A percentile compares a stretch with the other conserved stretches of the same genome.
Conservation (phyloP, 2,797 vertebrate species). For the Hemibagrus guttatus region DNA sequence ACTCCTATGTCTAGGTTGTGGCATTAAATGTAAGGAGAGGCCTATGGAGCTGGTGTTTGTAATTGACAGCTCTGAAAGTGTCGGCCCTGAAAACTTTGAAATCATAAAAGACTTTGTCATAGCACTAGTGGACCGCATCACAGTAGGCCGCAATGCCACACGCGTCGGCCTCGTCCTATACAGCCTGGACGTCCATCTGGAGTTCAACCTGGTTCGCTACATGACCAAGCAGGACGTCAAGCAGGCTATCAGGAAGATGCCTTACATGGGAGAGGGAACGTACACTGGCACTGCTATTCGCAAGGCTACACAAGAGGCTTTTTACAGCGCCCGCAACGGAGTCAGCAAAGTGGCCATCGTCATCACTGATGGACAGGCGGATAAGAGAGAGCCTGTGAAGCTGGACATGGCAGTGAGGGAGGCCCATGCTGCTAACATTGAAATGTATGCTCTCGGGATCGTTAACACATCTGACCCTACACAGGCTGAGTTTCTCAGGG, state of each 20-base stretch:
- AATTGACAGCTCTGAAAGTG: constrained; percentile 93
- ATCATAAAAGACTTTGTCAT: constrained; percentile 92
- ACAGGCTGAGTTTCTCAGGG: constrained; percentile 82
- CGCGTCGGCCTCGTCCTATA: constrained; percentile 89
- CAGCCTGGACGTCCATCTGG: constrained; percentile 84
- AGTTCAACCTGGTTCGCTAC: constrained; percentile 84
- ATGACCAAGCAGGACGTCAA: constrained; percentile 82
- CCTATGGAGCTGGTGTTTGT: constrained; percentile 95
- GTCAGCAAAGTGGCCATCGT: constrained; percentile 91
- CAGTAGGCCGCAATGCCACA: constrained; percentile 86
- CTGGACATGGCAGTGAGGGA: constrained; percentile 85
- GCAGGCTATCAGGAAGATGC: constrained; percentile 84
- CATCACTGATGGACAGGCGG: constrained; percentile 88
- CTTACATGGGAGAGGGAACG: constrained; percentile 91
- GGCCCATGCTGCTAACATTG: constrained; percentile 88
- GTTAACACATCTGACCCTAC: constrained; percentile 86
- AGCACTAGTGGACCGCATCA: constrained; percentile 85
- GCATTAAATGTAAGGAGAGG: constrained; percentile 90
- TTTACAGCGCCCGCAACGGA: constrained; percentile 81
- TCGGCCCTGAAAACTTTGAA: constrained; percentile 91
- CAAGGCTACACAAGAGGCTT: constrained; percentile 88
- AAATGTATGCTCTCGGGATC: constrained; percentile 91
- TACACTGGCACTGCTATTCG: constrained; percentile 89
- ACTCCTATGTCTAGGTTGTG: constrained; percentile 77
- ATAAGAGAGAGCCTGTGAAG: constrained; percentile 87